phyloP scores from a whole-genome alignment of 2,888 invertebrate species.

The Cephus spinipes region DNA sequence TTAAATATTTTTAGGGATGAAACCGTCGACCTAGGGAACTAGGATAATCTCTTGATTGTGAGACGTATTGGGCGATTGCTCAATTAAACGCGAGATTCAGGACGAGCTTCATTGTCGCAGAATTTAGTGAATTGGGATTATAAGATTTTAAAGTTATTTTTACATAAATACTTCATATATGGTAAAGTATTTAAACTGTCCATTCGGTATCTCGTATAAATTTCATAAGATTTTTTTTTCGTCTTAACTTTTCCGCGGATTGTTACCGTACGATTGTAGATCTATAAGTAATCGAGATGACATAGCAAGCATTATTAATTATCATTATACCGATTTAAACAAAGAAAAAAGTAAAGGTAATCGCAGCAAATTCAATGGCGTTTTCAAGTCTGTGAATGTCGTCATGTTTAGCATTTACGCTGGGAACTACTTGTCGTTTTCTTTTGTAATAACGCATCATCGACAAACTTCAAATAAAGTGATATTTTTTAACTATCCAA shows the following conservation, averaged over 20 bases:
- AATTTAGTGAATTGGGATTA: neutral
- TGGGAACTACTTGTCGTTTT: constrained; percentile 27
- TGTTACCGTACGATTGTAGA: neutral
- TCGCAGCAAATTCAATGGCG: neutral
- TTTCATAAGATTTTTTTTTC: neutral
- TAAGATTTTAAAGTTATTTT: neutral
- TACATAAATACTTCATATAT: neutral
- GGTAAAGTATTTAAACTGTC: neutral
- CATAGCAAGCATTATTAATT: neutral
- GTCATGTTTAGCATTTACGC: neutral
- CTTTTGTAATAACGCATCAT: constrained; percentile 33
- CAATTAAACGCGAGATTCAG: neutral
- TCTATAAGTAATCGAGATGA: neutral
- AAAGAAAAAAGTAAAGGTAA: neutral
- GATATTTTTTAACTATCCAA: constrained; percentile 40
- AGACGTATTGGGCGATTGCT: neutral
- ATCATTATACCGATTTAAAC: neutral
- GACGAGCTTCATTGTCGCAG: neutral
- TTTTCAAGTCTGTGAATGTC: neutral
- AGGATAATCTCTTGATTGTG: neutral
- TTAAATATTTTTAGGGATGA: neutral
- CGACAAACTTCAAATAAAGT: constrained; percentile 41
- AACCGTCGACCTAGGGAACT: neutral
- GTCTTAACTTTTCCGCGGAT: neutral
- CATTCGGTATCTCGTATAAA: neutral